These are phyloP conservation scores for Diprion similis DNA, from an alignment of 1,140 invertebrate genomes.

Conservation along the genomic window DNA sequence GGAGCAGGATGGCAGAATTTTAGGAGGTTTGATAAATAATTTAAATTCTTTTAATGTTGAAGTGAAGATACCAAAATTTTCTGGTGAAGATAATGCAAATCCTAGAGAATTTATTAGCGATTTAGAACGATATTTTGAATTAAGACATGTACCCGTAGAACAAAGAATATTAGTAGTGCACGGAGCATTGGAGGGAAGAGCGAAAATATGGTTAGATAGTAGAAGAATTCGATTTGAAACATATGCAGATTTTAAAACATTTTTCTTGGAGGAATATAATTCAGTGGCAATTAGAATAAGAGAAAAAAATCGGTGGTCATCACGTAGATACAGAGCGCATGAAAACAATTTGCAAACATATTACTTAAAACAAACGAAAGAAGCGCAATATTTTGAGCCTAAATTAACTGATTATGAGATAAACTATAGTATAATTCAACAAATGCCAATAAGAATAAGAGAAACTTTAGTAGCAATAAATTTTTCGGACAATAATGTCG, in stretches of 20 bases:
- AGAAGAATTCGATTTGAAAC: background rate
- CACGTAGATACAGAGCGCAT: no score
- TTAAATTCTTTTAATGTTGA: background rate
- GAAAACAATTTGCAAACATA: no score
- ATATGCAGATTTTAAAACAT: no score
- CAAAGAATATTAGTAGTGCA: background rate
- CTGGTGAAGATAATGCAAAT: no score
- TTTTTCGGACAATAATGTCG: constrained; percentile 15
- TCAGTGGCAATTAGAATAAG: no score
- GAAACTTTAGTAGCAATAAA: constrained; percentile 20
- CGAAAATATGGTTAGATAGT: constrained; percentile 3
- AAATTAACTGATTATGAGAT: constrained; percentile 21
- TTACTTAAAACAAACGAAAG: constrained; percentile 19
- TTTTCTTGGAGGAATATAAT: no score
- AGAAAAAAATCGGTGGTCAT: no score
- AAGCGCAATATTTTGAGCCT: constrained; percentile 22
- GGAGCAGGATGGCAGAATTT: background rate
- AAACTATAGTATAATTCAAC: constrained; percentile 27
- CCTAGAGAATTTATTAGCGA: no score
- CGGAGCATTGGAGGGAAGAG: background rate
- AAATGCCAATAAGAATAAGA: constrained; percentile 23
- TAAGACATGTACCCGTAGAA: background rate
- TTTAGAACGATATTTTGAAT: no score
- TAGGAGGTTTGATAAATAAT: background rate
- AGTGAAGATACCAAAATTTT: no score